Base-by-base conservation (phyloP, 2,113 vertebrate species). In the Pteronura brasiliensis region DNA sequence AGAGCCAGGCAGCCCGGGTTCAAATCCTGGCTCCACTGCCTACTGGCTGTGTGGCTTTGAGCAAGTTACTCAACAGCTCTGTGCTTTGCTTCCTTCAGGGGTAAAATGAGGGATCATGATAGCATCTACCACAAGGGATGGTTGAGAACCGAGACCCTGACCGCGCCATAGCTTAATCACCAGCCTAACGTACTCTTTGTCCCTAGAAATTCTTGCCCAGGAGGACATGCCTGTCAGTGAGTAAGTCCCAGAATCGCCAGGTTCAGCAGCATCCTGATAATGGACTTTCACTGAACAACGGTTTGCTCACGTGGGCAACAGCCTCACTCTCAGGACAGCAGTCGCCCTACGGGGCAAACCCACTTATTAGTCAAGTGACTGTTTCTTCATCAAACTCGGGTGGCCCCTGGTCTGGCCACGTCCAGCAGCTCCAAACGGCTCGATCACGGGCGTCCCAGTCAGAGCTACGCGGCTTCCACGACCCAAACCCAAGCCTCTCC, bases 61-160 rank as follows among this genome's bases (percentile, higher is more conserved):
- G 17, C 15, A 42, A 42, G 25, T 55, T 11, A 42, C 31, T 31
- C 18, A 47, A 31, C 3, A 0, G 79, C n/a, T 63, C 86, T 55
- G 55, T 71, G 63, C 21, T 47, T 44, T 36, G 5, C 34, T 81
- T 27, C 25, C 18, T 42, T 65, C 23, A 12, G 27, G 3, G 6
- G 17, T 27, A 34, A 82, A 25, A 3, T 17, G 8, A 13, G 12
- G 31, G 25, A 1, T 9, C 0, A 89, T 3, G 1, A 7, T 1
- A 69, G 31, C 6, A 31, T 4, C 8, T 9, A 0, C 34, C 47
- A 1, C 3, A 5, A 2, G 36, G n/a, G 47, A 5, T 11, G 3
- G 42, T 11, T 18, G 59, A 71, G 34, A 11, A 27, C 12, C 0
- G 47, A 4, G 52, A 27, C 0, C 0, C 21, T 7, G 0, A 1